phyloP scores from a whole-genome alignment of 2,888 invertebrate genomes.

The Agrotis ipsilon region DNA sequence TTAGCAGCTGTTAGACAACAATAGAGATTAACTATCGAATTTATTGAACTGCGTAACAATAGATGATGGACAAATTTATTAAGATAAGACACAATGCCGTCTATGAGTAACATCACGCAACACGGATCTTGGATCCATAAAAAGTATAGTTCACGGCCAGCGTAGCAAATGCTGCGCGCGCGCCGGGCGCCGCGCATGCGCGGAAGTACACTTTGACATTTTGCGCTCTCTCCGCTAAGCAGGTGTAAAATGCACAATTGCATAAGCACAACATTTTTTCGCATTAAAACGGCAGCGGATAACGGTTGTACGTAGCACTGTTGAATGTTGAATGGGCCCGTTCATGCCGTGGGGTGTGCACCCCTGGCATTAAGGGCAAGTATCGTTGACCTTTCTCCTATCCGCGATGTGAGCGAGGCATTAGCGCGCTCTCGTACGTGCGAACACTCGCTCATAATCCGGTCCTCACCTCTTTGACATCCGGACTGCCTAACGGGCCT shows the following conservation, averaged over 20 bases:
- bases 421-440: slow-evolving; percentile 71
- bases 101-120: slow-evolving; percentile 79
- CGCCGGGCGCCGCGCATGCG: slow-evolving; percentile 67
- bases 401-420: slow-evolving; percentile 64
- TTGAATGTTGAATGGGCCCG: slow-evolving; percentile 83
- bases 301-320: slow-evolving; percentile 76
- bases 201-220: slow-evolving; percentile 86
- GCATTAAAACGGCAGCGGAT: slow-evolving; percentile 74
- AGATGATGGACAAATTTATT: slow-evolving; percentile 74
- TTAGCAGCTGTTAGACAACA: slow-evolving; percentile 61
- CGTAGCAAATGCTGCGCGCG: slow-evolving; percentile 64
- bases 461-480: slow-evolving; percentile 80
- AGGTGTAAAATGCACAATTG: slow-evolving; percentile 80
- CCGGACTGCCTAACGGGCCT: slow-evolving; percentile 81
- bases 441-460: slow-evolving; percentile 77
- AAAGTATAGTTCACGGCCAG: slow-evolving; percentile 87
- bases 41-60: slow-evolving; percentile 67
- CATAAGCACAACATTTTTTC: slow-evolving; percentile 79
- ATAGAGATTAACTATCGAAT: slow-evolving; percentile 64
- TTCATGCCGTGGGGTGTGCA: slow-evolving; percentile 73
- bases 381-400: slow-evolving; percentile 77
- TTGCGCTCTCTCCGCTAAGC: slow-evolving; percentile 76
- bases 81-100: slow-evolving; percentile 74
- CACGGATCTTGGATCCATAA: slow-evolving; percentile 85
- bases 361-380: slow-evolving; percentile 75